Conservation (phyloP, 2,797 vertebrate species). For the Ctenosaura bakeri region DNA sequence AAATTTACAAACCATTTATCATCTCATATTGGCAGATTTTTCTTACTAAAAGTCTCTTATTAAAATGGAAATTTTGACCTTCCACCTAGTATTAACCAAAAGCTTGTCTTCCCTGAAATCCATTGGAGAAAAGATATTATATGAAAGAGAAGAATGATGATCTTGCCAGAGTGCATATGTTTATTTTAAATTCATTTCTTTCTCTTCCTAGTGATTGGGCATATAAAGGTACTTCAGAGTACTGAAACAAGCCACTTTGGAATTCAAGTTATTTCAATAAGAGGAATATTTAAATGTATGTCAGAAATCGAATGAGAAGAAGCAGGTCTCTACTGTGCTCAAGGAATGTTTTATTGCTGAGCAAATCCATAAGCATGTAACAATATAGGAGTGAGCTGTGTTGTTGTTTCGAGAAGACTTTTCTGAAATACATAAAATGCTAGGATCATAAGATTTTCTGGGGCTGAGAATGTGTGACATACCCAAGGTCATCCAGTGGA, state of each 20-base stretch:
- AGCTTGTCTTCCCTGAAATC: slow-evolving; percentile 37
- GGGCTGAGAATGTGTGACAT: too few species aligned
- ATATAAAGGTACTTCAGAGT: slow-evolving; percentile 38
- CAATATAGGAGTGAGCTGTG: background rate
- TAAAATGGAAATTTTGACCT: slow-evolving; percentile 61
- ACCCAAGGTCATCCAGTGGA: too few species aligned
- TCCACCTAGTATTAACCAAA: slow-evolving; percentile 41
- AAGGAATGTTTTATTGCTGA: background rate
- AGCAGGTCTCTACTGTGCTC: background rate
- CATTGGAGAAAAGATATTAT: slow-evolving; percentile 41
- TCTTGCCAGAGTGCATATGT: background rate
- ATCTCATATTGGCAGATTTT: slow-evolving; percentile 21
- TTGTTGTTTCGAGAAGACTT: too few species aligned
- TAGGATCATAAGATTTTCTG: too few species aligned
- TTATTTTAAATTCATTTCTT: slow-evolving; percentile 35
- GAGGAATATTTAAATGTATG: background rate
- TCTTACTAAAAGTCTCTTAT: slow-evolving; percentile 52
- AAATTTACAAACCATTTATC: slow-evolving; percentile 39
- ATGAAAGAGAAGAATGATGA: slow-evolving; percentile 47
- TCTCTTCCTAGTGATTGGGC: slow-evolving; percentile 45
- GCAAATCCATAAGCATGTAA: background rate
- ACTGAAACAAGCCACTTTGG: slow-evolving; percentile 1
- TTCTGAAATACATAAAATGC: background rate
- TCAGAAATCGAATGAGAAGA: slow-evolving; percentile 24
- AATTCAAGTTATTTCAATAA: background rate